Evolutionary conservation across 2,888 invertebrate species (phyloP).

Genomic region (Octonoba sinensis): DNA sequence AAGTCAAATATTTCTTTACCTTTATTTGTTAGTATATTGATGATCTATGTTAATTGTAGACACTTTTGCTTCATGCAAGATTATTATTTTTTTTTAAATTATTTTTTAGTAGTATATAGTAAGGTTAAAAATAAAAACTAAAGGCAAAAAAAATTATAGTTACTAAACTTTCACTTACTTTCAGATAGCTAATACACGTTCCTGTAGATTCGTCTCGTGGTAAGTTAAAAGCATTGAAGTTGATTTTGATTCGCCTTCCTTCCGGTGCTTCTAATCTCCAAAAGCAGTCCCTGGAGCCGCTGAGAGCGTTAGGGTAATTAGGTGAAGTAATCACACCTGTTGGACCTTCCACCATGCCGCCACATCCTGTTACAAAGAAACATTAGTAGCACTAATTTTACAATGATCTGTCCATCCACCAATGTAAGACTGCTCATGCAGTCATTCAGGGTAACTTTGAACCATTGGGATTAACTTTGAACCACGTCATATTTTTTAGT

Average conservation of each 20-base stretch:
- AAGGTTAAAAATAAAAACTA: not conserved
- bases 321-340: conserved; percentile 81
- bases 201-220: conserved; percentile 66
- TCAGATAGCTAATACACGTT: conserved; percentile 59
- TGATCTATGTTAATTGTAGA: not conserved
- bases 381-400: not conserved
- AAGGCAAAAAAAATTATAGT: no score
- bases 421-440: not conserved
- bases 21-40: no score
- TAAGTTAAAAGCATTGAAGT: conserved; percentile 77
- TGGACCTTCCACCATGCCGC: conserved; percentile 75
- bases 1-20: no score
- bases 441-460: no score
- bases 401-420: not conserved
- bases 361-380: conserved; percentile 76
- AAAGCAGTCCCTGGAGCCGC: conserved; percentile 74
- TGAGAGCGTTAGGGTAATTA: conserved; percentile 78
- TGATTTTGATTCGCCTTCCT: conserved; percentile 78
- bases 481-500: no score
- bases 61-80: not conserved
- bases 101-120: not conserved
- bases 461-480: no score
- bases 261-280: conserved; percentile 76
- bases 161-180: conserved; percentile 41
- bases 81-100: not conserved